A percentile compares a stretch with the other conserved stretches of the same genome.
Evolutionary conservation across 1,140 invertebrate species (phyloP).

Genomic region (Lordiphosa clarofinis): DNA sequence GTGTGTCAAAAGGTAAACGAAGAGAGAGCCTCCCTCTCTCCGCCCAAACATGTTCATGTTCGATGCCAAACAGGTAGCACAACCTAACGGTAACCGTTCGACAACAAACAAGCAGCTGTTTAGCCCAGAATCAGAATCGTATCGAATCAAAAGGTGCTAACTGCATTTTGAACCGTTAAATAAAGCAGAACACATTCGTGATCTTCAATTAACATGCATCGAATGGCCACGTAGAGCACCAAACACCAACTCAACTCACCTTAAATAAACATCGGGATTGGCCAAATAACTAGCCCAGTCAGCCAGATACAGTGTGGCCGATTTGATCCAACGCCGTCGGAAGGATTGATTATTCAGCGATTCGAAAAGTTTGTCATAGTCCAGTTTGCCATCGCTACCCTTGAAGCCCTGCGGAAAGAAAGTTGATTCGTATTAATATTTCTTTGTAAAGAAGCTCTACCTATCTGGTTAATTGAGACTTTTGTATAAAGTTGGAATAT

Average conservation of each 20-base stretch:
- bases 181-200: slow-evolving; percentile 46
- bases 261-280: slow-evolving; percentile 87
- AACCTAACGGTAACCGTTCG: slow-evolving; percentile 59
- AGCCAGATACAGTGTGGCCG: slow-evolving; percentile 86
- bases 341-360: slow-evolving; percentile 89
- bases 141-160: slow-evolving; percentile 63
- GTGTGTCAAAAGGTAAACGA: slow-evolving; percentile 54
- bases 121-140: slow-evolving; percentile 26
- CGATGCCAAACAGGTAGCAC: slow-evolving; percentile 61
- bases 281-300: slow-evolving; percentile 87
- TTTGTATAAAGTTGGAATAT: background rate
- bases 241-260: slow-evolving; percentile 79
- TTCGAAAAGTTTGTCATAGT: slow-evolving; percentile 86
- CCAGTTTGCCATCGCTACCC: slow-evolving; percentile 84
- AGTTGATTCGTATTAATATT: background rate
- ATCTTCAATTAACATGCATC: slow-evolving; percentile 51
- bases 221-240: slow-evolving; percentile 26
- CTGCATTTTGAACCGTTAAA: slow-evolving; percentile 47
- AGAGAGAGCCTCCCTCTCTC: slow-evolving; percentile 13
- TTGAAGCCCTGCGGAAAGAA: slow-evolving; percentile 80
- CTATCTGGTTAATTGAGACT: background rate
- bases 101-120: slow-evolving; percentile 37
- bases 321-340: slow-evolving; percentile 88
- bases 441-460: background rate
- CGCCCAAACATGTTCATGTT: slow-evolving; percentile 37